Percentiles rank a stretch among this genome's conserved stretches.
Evolutionary conservation across 1,140 invertebrate species (phyloP).

Genomic region (Macrostomum lignano): DNA sequence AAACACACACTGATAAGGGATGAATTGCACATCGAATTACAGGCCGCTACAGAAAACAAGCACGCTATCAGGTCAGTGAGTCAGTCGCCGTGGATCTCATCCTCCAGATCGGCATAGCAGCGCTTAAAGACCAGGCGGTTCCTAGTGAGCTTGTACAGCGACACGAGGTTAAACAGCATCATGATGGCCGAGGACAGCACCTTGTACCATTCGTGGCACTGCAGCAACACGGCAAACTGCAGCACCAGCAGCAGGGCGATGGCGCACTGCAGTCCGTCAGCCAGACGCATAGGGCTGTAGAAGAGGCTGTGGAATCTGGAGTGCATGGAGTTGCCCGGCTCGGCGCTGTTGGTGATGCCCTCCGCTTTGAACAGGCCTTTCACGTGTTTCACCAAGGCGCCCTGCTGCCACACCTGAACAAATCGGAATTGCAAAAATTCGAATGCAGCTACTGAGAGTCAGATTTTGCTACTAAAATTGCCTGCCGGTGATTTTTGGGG

Average conservation of each 20-base stretch:
- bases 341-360: slow-evolving; percentile 42
- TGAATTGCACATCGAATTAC: no score
- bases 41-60: no score
- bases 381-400: slow-evolving; percentile 47
- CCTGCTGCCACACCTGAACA: slow-evolving; percentile 40
- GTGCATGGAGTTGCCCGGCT: slow-evolving; percentile 51
- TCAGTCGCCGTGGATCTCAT: no score
- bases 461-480: not conserved
- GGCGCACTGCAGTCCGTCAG: slow-evolving; percentile 42
- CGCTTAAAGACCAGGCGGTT: slow-evolving; percentile 50
- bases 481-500: no score
- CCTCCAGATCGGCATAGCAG: not conserved
- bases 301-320: slow-evolving; percentile 55
- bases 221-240: slow-evolving; percentile 45
- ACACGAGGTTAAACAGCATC: slow-evolving; percentile 60
- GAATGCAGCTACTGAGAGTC: not conserved
- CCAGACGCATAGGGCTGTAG: slow-evolving; percentile 47
- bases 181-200: slow-evolving; percentile 51
- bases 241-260: slow-evolving; percentile 42
- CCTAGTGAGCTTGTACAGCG: slow-evolving; percentile 54
- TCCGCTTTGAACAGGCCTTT: slow-evolving; percentile 48
- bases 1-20: no score
- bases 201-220: slow-evolving; percentile 59
- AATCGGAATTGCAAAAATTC: no score
- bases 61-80: no score